Percentiles rank a stretch among this genome's conserved stretches.
phyloP scores from a whole-genome alignment of 1,140 invertebrate species.

The Drosophila sp. region DNA sequence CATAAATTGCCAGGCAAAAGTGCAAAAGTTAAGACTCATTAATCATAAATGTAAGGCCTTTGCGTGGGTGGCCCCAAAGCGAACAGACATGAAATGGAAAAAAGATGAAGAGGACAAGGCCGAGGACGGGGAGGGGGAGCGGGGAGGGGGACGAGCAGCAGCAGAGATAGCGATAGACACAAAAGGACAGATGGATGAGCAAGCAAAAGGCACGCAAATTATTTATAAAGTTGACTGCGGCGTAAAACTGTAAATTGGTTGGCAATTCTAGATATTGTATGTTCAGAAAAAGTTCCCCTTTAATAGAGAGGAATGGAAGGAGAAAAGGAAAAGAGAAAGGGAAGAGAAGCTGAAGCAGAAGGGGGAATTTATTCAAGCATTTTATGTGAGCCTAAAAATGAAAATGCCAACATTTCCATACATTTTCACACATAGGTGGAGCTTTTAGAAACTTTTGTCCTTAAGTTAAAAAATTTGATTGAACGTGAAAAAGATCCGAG shows the following conservation, averaged over 20 bases:
- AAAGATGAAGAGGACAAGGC: neutral
- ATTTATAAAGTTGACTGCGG: slow-evolving; percentile 64
- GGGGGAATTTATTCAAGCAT: slow-evolving; percentile 37
- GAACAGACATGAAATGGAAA: slow-evolving; percentile 1
- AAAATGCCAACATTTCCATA: neutral
- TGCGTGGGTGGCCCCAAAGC: slow-evolving; percentile 18
- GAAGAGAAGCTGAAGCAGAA: neutral
- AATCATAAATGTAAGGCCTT: slow-evolving; percentile 76
- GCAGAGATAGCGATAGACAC: slow-evolving; percentile 13
- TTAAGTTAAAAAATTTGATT: too few species aligned
- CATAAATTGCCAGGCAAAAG: slow-evolving; percentile 75
- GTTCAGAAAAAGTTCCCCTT: slow-evolving; percentile 36
- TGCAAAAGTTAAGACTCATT: slow-evolving; percentile 82
- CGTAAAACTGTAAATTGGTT: slow-evolving; percentile 73
- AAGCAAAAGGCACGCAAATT: slow-evolving; percentile 52
- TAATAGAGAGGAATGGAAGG: neutral
- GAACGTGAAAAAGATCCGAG: too few species aligned
- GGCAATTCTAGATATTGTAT: slow-evolving; percentile 60
- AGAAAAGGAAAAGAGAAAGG: neutral
- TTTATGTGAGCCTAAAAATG: neutral
- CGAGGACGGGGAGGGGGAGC: neutral
- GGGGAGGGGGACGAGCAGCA: too few species aligned
- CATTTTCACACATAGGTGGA: neutral
- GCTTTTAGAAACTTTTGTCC: neutral
- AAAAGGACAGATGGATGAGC: slow-evolving; percentile 53